Evolutionary conservation across 2,797 vertebrate species (phyloP).

Genomic region (Sebastes taczanowskii): DNA sequence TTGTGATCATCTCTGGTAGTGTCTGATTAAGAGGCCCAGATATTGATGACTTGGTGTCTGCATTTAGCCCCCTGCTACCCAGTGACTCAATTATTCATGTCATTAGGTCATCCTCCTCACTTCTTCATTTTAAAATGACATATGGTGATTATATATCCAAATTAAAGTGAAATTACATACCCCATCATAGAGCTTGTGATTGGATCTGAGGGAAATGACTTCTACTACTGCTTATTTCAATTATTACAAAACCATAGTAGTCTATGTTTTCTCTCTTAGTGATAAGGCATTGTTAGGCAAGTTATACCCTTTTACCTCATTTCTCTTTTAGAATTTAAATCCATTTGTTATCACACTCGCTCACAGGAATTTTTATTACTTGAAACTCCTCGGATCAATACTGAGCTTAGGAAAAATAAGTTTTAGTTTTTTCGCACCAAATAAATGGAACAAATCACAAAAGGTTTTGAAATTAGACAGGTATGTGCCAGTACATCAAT

Average conservation of each 20-base stretch:
- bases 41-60: constrained; percentile 49
- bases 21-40: constrained; percentile 39
- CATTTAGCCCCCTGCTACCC: constrained; percentile 37
- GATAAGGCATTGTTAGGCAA: no score
- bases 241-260: no score
- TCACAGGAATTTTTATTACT: no score
- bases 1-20: constrained; percentile 38
- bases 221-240: background rate
- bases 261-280: background rate
- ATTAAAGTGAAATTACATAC: constrained; percentile 16
- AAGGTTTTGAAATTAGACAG: no score
- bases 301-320: background rate
- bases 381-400: no score
- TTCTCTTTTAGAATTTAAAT: no score
- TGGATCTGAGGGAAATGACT: constrained; percentile 4
- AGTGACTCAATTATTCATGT: constrained; percentile 50
- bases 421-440: no score
- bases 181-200: constrained; percentile 2
- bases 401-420: no score
- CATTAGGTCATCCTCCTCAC: constrained; percentile 20
- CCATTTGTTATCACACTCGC: no score
- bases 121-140: constrained; percentile 27
- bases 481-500: background rate
- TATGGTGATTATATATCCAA: constrained; percentile 3
- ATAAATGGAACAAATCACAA: no score